Percentiles rank a stretch among this genome's conserved stretches.
Conservation (phyloP, 2,797 vertebrate species). For the Serranus cabrilla region DNA sequence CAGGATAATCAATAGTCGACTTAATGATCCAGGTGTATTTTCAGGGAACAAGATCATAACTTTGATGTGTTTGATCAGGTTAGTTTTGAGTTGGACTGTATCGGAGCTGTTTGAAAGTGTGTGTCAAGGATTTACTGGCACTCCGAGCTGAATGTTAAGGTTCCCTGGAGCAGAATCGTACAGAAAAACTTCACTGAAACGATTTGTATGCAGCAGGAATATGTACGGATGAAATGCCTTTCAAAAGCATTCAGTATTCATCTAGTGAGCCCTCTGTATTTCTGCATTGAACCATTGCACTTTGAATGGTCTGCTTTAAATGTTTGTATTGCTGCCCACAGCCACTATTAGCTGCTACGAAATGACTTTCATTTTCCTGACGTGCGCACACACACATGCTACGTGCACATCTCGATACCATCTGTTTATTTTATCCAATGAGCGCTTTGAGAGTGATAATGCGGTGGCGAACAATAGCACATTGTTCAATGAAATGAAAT, state of each 20-base stretch:
- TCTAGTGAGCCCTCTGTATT: conserved; percentile 63
- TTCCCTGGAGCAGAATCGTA: conserved; percentile 52
- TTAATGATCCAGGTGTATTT: neutral
- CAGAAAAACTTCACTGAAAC: conserved; percentile 57
- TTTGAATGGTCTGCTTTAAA: conserved; percentile 69
- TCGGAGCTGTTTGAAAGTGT: conserved; percentile 43
- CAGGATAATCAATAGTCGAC: too few species aligned
- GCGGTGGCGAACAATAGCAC: conserved; percentile 65
- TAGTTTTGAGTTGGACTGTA: conserved; percentile 35
- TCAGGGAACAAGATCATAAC: conserved; percentile 18
- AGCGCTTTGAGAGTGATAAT: conserved; percentile 58
- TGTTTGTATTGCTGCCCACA: conserved; percentile 67
- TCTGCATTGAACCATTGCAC: conserved; percentile 65
- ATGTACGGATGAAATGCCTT: conserved; percentile 68
- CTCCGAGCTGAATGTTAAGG: conserved; percentile 70
- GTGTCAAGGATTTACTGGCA: conserved; percentile 58
- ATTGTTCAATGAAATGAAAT: conserved; percentile 80
- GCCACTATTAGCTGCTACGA: conserved; percentile 57
- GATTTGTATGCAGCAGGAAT: conserved; percentile 76
- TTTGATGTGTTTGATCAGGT: conserved; percentile 42
- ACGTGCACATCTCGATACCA: conserved; percentile 46
- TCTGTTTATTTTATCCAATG: conserved; percentile 75
- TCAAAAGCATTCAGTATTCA: conserved; percentile 77
- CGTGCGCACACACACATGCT: conserved; percentile 26
- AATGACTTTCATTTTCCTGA: conserved; percentile 65